Evolutionary conservation across 1,140 invertebrate genomes (phyloP), one percentile per base, ranked within the genome.

Genomic region (Halotydeus destructor): DNA sequence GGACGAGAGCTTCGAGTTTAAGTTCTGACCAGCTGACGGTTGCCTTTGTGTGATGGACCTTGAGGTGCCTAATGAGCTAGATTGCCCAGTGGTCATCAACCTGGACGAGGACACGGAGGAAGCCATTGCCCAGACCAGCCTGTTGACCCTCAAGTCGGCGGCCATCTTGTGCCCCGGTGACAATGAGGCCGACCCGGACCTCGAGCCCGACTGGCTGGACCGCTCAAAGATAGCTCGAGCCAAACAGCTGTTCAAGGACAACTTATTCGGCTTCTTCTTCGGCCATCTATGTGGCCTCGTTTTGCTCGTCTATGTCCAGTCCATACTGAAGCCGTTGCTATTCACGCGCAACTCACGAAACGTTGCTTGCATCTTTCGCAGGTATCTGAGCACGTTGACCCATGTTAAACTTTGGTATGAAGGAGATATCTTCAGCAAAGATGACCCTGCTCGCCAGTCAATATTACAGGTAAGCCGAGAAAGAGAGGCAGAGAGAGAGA

Each of bases 371-470:
- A 73, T 81, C 0, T 82, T 80, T 55, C 69, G 66, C 43, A 65
- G 83, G 49, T 86, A 86, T 54, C 54, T 76, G 1, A 68, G 68
- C 1, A 81, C 77, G 0, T 59, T 76, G 30, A 58, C 72, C 3
- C 76, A 83, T 50, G 70, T 74, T 14, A 56, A 69, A 2, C 53
- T 68, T 2, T 88, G 82, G 82, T 79, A 78, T 49, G 59, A 67
- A 11, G 59, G 70, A 33, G 65, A 74, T 24, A 63, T 78, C 5
- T 69, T 60, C 60, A 48, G 56, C 5, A 37, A 53, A 19, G 54
- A 56, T 2, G 61, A 60, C 27, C 38, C 44, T 0, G 66, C 59
- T 0, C 57, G 62, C 27, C 54, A 57, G 5, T 62, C 63, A 14
- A 58, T 69, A 12, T 45, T 53, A 25, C 45, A 32, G 0, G 69